Percentiles rank a stretch among this genome's conserved stretches.
These are phyloP conservation scores for Zaprionus kolodkinae DNA, from an alignment of 1,140 invertebrate species.

Conservation along the genomic window DNA sequence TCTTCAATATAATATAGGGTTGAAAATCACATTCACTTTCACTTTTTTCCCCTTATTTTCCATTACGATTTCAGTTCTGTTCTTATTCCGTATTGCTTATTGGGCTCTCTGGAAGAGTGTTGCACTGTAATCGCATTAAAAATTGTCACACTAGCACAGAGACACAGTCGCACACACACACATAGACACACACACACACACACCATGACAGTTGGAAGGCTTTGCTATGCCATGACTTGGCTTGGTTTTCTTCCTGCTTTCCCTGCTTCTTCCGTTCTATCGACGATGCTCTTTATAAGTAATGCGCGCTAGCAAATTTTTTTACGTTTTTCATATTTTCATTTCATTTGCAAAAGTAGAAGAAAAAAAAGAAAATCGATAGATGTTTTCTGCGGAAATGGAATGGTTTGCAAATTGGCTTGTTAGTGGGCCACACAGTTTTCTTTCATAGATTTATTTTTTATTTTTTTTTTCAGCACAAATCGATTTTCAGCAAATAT, in stretches of 20 bases:
- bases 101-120: conserved; percentile 58
- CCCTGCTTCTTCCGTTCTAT: conserved; percentile 29
- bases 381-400: conserved; percentile 43
- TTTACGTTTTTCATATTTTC: conserved; percentile 66
- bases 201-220: conserved; percentile 13
- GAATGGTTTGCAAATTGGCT: conserved; percentile 29
- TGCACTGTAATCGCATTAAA: conserved; percentile 82
- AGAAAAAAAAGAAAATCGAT: conserved; percentile 67
- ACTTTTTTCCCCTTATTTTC: conserved; percentile 16
- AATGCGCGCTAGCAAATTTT: conserved; percentile 58
- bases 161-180: conserved; percentile 25
- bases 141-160: conserved; percentile 70
- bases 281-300: conserved; percentile 45
- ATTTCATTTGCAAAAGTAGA: conserved; percentile 31
- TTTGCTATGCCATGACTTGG: conserved; percentile 40
- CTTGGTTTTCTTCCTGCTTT: conserved; percentile 54
- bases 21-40: background rate
- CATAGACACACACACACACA: conserved; percentile 21
- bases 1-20: too few species aligned
- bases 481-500: conserved; percentile 10
- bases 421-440: conserved; percentile 29
- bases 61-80: conserved; percentile 17
- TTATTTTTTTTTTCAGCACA: background rate
- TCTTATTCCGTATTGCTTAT: conserved; percentile 18
- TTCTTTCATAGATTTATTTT: conserved; percentile 18